Conservation (phyloP, 2,113 vertebrate genomes). For the Odocoileus virginianus region DNA sequence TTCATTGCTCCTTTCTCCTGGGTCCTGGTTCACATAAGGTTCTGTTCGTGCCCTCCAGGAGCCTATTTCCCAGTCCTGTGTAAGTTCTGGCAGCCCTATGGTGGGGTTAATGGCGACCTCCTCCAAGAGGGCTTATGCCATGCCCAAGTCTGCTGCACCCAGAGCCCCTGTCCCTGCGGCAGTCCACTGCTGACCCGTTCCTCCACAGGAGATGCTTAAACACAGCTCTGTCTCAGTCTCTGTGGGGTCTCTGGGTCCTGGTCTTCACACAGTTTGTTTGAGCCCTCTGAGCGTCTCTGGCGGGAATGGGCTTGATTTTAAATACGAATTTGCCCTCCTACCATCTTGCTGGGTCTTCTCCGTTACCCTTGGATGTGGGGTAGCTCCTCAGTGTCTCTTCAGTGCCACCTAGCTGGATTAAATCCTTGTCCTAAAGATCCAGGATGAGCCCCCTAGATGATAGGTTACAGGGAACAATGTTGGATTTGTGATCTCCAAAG, state of each 20-base stretch:
- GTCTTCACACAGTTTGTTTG: not conserved
- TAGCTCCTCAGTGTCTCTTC: not conserved
- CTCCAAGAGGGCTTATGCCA: not conserved
- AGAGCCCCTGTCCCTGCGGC: not conserved
- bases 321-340: not conserved
- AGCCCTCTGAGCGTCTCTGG: not conserved
- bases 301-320: not conserved
- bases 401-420: fast-evolving
- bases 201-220: not conserved
- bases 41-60: not conserved
- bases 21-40: not conserved
- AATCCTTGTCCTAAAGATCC: not conserved
- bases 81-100: not conserved
- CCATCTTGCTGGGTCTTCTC: not conserved
- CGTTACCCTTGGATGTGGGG: not conserved
- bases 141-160: not conserved
- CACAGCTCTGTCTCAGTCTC: not conserved
- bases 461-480: not conserved
- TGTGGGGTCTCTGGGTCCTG: not conserved
- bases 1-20: not conserved
- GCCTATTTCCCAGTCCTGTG: not conserved
- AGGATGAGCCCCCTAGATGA: not conserved
- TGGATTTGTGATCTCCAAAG: not conserved
- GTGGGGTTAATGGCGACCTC: not conserved
- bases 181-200: not conserved